Conservation (phyloP, 2,797 vertebrate species). For the Malacoctenus gilli region DNA sequence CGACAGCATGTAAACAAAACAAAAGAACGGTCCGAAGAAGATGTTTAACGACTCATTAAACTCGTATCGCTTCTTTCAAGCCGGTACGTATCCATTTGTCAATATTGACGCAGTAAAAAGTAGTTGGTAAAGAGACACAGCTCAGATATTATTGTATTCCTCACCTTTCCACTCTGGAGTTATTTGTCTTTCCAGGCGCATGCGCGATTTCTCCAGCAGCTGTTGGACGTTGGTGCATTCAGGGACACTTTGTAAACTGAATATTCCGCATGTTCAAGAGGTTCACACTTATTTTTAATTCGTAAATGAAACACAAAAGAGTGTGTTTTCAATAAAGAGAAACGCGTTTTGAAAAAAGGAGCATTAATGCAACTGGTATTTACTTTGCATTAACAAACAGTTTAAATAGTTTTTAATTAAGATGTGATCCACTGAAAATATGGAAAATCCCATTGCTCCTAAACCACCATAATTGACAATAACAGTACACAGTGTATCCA, state of each 20-base stretch:
- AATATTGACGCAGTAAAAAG: background rate
- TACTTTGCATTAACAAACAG: too few species aligned
- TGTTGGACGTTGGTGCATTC: slow-evolving; percentile 45
- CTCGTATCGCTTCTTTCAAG: background rate
- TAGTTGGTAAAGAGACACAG: slow-evolving; percentile 21
- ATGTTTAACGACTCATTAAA: background rate
- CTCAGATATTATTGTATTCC: slow-evolving; percentile 45
- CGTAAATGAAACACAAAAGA: too few species aligned
- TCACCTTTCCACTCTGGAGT: slow-evolving; percentile 54
- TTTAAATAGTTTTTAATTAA: too few species aligned
- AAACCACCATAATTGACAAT: too few species aligned
- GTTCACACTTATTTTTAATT: background rate
- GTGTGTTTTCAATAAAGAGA: background rate
- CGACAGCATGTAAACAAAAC: slow-evolving; percentile 22
- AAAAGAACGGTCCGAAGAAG: background rate
- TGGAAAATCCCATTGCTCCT: too few species aligned
- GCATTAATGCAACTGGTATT: too few species aligned
- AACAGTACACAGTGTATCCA: too few species aligned
- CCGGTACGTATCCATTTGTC: background rate
- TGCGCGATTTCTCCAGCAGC: slow-evolving; percentile 50
- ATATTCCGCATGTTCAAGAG: background rate
- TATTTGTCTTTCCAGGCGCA: slow-evolving; percentile 59
- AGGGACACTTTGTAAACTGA: slow-evolving; percentile 48
- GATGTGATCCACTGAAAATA: too few species aligned
- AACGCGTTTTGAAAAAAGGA: background rate